Evolutionary conservation across 2,113 vertebrate species (phyloP).

Genomic region (Sclerurus mexicanus): DNA sequence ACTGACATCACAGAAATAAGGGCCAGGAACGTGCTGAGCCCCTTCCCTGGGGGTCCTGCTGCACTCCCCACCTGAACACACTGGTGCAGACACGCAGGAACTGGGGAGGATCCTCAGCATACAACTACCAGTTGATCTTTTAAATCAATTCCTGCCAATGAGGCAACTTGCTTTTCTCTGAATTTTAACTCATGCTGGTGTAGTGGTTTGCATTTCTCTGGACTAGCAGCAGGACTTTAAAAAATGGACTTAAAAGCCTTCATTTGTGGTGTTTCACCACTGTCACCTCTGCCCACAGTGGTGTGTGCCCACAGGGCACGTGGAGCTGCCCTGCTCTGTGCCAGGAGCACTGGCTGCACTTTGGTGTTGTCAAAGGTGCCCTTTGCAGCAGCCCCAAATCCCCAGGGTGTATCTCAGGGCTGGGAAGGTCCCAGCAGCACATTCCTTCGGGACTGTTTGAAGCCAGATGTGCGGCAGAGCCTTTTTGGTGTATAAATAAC

Average conservation of each 20-base stretch:
- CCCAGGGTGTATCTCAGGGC: neutral
- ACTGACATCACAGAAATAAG: neutral
- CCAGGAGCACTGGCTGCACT: neutral
- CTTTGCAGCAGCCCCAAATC: rapidly evolving
- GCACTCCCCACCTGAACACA: neutral
- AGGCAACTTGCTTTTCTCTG: neutral
- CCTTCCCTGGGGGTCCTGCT: neutral
- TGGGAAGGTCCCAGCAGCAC: neutral
- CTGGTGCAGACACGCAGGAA: neutral
- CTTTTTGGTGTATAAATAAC: neutral
- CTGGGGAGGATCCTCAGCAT: neutral
- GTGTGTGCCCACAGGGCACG: neutral
- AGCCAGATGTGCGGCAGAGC: neutral
- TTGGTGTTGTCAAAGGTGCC: rapidly evolving
- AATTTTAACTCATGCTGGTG: neutral
- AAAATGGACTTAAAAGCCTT: neutral
- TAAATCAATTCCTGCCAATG: neutral
- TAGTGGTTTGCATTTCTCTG: neutral
- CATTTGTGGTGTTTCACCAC: neutral
- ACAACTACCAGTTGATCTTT: neutral
- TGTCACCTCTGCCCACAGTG: rapidly evolving
- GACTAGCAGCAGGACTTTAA: neutral
- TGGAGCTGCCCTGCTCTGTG: neutral
- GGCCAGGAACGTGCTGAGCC: neutral
- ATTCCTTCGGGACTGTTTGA: neutral